Evolutionary conservation across 2,888 invertebrate species (phyloP), one percentile per base, ranked within the genome.

Genomic region (Mongoloraphidia duomilia): DNA sequence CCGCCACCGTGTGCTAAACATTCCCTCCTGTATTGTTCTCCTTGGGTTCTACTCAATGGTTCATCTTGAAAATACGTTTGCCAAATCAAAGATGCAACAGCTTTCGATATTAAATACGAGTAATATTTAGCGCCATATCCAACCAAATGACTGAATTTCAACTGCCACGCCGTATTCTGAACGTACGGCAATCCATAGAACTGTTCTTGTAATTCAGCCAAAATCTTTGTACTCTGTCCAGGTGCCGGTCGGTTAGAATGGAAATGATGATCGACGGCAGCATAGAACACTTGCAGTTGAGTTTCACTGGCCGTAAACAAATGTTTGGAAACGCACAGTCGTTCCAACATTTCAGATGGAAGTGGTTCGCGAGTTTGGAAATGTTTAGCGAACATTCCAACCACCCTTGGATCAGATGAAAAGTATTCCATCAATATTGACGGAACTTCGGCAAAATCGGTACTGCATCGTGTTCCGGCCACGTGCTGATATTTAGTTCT

Each of bases 71-170:
- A 95, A 64, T 86, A 82, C 14, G 78, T 77, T 63, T 87, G 83
- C 96, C 96, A 97, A 54, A 94, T 89, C 72, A 84, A 83, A 49
- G 91, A 87, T 0, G 96, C 94, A 45, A 95, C 80, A 9, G 94
- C 91, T 60, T 90, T 79, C 0, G 97, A 96, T 61, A 96, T 86
- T 54, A 98, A 72, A 70, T 99, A 99, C 1, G 97, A 88, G 67
- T 97, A 98, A 70, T 98, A 98, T 68, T 95, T 96, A 0, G 96
- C 96, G 38, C 98, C 98, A 68, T 99, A 99, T 2, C 96, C 95
- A 5, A 96, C 89, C 48, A 98, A 72, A 69, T 98, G 98, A 53
- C 92, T 88, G 71, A 98, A 98, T 50, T 96, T 75, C 59, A 92
- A 75, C 62, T 96, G 95, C 94, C 94, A 96, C 1, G 94, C 92